phyloP scores from a whole-genome alignment of 2,113 vertebrate genomes.

The Semnornis frantzii region DNA sequence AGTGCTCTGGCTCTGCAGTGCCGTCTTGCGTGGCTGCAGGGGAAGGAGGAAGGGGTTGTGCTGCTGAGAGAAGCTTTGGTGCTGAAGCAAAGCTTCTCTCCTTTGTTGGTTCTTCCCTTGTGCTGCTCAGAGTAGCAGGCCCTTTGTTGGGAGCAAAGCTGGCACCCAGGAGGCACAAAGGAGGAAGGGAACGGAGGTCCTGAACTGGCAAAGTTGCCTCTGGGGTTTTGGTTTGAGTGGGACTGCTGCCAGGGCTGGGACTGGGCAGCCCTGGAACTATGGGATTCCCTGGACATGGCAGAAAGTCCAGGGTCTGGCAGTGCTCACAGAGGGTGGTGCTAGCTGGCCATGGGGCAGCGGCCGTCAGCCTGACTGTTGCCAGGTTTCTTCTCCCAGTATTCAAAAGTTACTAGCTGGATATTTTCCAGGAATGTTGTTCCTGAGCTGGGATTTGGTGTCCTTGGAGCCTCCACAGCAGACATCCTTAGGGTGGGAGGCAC shows the following conservation, averaged over 20 bases:
- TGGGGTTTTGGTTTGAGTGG: neutral
- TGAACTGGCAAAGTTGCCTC: fast-evolving
- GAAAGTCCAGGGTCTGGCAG: neutral
- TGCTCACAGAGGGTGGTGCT: neutral
- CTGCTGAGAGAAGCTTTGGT: neutral
- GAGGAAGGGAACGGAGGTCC: neutral
- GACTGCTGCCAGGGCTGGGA: neutral
- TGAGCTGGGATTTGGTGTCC: neutral
- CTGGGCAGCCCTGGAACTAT: neutral
- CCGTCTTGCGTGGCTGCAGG: neutral
- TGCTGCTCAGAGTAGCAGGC: neutral
- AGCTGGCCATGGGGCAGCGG: neutral
- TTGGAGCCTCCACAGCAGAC: neutral
- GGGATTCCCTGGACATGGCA: neutral
- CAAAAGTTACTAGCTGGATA: neutral
- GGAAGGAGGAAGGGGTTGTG: neutral
- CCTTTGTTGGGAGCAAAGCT: neutral
- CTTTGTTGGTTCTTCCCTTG: neutral
- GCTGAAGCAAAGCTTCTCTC: neutral
- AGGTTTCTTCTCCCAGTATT: neutral
- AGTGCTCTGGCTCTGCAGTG: neutral
- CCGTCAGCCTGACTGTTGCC: neutral
- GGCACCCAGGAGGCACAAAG: slow-evolving; percentile 21
- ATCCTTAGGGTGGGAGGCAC: fast-evolving
- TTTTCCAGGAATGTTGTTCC: neutral